phyloP scores from a whole-genome alignment of 2,113 vertebrate genomes.

The Sclerurus mexicanus region DNA sequence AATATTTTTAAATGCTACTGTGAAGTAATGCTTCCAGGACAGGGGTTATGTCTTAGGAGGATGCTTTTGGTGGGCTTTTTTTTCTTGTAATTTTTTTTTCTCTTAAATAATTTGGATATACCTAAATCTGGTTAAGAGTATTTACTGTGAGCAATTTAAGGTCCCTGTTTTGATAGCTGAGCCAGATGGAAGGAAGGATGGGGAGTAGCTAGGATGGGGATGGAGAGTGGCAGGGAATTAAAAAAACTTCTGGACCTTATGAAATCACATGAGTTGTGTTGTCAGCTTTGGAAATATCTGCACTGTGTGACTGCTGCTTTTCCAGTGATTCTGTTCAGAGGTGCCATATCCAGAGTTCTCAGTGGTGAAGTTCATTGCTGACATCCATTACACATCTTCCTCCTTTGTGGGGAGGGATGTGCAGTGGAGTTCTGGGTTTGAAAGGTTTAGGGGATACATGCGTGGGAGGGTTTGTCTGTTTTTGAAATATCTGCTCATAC shows the following conservation, averaged over 20 bases:
- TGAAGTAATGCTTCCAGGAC: not conserved
- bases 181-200: not conserved
- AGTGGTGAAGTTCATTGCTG: not conserved
- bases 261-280: rapidly evolving
- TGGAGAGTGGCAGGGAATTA: not conserved
- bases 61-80: not conserved
- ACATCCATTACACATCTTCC: not conserved
- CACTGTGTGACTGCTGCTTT: not conserved
- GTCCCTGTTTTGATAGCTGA: not conserved
- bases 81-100: not conserved
- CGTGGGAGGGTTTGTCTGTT: not conserved
- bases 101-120: not conserved
- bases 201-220: not conserved
- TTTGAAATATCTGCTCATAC: not conserved
- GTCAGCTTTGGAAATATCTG: not conserved
- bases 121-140: not conserved
- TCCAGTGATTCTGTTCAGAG: not conserved
- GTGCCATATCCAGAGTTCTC: not conserved
- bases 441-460: not conserved
- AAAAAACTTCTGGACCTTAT: not conserved
- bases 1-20: not conserved
- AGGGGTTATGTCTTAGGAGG: not conserved
- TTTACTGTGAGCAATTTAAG: not conserved
- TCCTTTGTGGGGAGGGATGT: not conserved
- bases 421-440: not conserved